Conservation (phyloP, 2,888 invertebrate genomes). For the Microdon myrmicae region DNA sequence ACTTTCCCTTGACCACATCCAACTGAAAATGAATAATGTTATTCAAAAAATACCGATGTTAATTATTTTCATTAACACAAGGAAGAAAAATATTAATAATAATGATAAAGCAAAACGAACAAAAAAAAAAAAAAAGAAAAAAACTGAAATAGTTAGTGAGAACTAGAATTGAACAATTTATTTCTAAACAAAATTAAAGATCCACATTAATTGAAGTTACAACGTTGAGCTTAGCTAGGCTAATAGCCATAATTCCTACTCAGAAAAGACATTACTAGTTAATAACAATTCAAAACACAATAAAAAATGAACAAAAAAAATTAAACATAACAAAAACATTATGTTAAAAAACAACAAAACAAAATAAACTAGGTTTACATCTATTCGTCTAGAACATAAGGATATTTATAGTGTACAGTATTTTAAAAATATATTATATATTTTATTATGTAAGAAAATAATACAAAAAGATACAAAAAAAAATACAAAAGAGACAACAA, state of each 20-base stretch:
- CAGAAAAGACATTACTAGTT: conserved; percentile 55
- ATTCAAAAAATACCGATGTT: too few relatives aligned
- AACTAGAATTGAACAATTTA: too few relatives aligned
- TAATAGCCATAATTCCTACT: conserved; percentile 56
- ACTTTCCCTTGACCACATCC: too few relatives aligned
- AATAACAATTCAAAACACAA: conserved; percentile 46
- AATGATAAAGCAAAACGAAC: too few relatives aligned
- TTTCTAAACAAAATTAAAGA: too few relatives aligned
- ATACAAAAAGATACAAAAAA: conserved; percentile 1
- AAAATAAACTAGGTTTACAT: conserved; percentile 29
- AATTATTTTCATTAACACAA: too few relatives aligned
- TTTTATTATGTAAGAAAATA: conserved; percentile 23
- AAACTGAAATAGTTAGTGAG: too few relatives aligned
- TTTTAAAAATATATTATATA: conserved; percentile 52
- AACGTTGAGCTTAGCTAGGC: conserved; percentile 55
- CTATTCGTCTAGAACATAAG: conserved; percentile 31
- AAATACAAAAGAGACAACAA: conserved; percentile 9
- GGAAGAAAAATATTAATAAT: too few relatives aligned
- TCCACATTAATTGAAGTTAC: too few relatives aligned
- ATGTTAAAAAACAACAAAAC: conserved; percentile 17
- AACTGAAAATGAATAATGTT: too few relatives aligned
- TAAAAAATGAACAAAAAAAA: conserved; percentile 18
- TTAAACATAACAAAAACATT: conserved; percentile 9
- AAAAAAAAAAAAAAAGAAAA: too few relatives aligned
- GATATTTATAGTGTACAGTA: conserved; percentile 55